These are phyloP conservation scores for Sminthurinus aureus DNA, from an alignment of 2,888 invertebrate species.

Conservation along the genomic window DNA sequence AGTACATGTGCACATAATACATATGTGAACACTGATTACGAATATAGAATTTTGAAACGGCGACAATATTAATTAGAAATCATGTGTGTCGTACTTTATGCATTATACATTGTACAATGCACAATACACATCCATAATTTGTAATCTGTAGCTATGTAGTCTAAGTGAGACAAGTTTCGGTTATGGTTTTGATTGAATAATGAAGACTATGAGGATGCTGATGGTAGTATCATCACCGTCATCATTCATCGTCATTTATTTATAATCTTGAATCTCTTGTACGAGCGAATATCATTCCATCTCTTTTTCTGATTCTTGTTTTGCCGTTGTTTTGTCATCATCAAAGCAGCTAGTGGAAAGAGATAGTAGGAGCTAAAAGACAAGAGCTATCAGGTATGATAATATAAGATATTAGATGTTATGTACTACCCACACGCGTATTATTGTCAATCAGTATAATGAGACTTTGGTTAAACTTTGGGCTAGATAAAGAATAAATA, in stretches of 20 bases:
- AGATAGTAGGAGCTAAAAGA: not conserved
- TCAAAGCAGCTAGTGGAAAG: not conserved
- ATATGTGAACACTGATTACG: not conserved
- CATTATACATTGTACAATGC: too few relatives aligned
- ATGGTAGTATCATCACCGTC: not conserved
- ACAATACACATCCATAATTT: too few relatives aligned
- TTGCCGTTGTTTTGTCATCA: not conserved
- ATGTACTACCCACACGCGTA: too few relatives aligned
- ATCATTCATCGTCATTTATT: constrained; percentile 1
- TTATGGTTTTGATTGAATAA: not conserved
- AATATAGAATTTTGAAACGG: too few relatives aligned
- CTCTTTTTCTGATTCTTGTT: constrained; percentile 2
- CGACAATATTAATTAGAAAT: not conserved
- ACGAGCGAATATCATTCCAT: not conserved
- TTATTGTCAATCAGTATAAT: too few relatives aligned
- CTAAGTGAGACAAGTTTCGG: not conserved
- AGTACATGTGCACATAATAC: not conserved
- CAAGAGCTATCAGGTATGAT: not conserved
- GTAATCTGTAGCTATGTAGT: too few relatives aligned
- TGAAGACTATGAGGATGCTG: not conserved
- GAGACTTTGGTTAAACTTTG: too few relatives aligned
- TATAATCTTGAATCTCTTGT: not conserved
- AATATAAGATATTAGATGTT: not conserved
- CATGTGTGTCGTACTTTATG: not conserved
- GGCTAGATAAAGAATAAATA: not conserved